Evolutionary conservation across 2,797 vertebrate species (phyloP).

Genomic region (Poecilia velifera): DNA sequence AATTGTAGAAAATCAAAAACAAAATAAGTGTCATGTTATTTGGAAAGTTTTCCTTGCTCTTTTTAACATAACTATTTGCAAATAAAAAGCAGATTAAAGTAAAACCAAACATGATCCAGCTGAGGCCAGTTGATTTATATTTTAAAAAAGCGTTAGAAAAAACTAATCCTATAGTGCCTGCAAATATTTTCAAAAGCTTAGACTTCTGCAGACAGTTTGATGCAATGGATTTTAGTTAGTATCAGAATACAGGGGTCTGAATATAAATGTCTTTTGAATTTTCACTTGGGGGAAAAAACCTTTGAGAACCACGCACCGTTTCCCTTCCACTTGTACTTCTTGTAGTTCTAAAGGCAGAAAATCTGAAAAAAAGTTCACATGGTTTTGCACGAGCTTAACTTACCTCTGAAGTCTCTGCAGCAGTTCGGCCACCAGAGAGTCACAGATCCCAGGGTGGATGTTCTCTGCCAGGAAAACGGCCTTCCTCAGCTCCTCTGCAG

Average conservation of each 20-base stretch:
- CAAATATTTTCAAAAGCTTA: not conserved
- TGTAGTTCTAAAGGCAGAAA: not conserved
- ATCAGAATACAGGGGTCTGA: too few species aligned
- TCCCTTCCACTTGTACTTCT: not conserved
- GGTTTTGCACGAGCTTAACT: not conserved
- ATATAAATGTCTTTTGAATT: not conserved
- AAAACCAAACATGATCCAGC: not conserved
- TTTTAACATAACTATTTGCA: not conserved
- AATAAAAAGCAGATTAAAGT: not conserved
- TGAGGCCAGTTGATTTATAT: not conserved
- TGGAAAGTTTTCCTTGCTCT: too few species aligned
- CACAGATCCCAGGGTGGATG: slow-evolving; percentile 91
- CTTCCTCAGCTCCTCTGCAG: slow-evolving; percentile 88
- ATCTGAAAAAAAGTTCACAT: not conserved
- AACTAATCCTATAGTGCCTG: not conserved
- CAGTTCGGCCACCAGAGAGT: slow-evolving; percentile 91
- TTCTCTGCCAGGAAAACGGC: slow-evolving; percentile 92
- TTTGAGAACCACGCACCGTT: not conserved
- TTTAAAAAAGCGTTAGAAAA: not conserved
- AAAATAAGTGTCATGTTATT: too few species aligned
- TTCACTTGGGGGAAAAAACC: not conserved
- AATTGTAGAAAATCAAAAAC: too few species aligned
- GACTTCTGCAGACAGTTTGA: too few species aligned
- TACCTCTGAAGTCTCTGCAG: slow-evolving; percentile 95
- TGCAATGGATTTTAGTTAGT: too few species aligned